Evolutionary conservation across 92 coral and sea anemone species (phyloP), one percentile per base, ranked within the genome.

Genomic region (Umimayanthus kanabou): DNA sequence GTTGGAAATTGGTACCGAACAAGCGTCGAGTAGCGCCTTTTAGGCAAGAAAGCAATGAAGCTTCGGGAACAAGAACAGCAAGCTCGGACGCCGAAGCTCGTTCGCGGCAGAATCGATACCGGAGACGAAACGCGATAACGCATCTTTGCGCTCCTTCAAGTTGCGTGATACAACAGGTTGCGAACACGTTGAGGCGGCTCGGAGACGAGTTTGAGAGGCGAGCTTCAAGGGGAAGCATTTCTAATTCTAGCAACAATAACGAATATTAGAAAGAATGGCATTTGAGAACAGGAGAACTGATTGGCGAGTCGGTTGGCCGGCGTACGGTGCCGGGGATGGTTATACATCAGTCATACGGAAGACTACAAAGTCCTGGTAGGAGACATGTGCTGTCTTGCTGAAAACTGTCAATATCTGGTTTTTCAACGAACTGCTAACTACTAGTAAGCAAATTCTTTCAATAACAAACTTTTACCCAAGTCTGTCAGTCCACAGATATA

Each of bases 141-240:
- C 66, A 83, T 45, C 87, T 83, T 69, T 69, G 78, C 61, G 30
- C 37, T 71, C 87, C 87, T 9, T 28, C 87, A 73, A 29, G 55
- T 70, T 33, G 58, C 25, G 64, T 83, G 10, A 43, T 83, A 28
- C 78, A 70, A 28, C 87, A 92, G 50, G 92, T 92, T 10, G 94
- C 92, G 1, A 77, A 92, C 57, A 82, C 88, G 55, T 28, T 92
- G 76, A 66, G 89, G n/a, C 55, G 58, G 58, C 64, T 92, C 22
- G 92, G 94, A 3, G 92, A 92, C 71, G 70, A 81, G 39, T 39
- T 89, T 6, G 88, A 92, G 66, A 66, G 94, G 76, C 76, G 92
- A 70, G 88, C 92, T 10, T 82, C 77, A 30, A 82, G 61, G 58
- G 11, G 33, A 7, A 70, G 78, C 33, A 67, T 43, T 82, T 22